Evolutionary conservation across 92 coral and sea anemone species (phyloP), one percentile per base, ranked within the genome.

Genomic region (Diadumene lineata): DNA sequence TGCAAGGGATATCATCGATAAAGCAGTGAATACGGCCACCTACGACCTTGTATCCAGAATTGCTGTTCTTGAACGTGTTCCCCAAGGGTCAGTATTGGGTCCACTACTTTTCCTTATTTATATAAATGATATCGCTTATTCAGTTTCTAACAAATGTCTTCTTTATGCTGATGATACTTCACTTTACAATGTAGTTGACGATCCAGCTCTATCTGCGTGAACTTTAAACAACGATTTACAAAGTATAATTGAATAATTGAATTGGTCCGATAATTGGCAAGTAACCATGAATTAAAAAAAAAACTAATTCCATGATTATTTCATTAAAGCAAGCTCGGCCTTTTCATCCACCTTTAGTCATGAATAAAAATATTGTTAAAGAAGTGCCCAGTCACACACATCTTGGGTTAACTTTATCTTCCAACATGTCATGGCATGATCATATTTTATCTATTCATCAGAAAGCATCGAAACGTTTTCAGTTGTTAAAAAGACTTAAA

Each of bases 381-480:
- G 72, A 58, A 66, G 69, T 76, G 3, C 31, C 21, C 15, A 15
- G 61, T 0, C 78, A 76, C 69, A 38, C 21, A 7, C 82, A 75
- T 82, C 76, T 82, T 56, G 87, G 82, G 8, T 29, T 82, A 31
- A 75, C 70, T 29, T 34, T 79, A 29, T 26, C 50, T 29, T 56
- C 43, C 32, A 70, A 70, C n/a, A 62, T 76, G 74, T 82, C 82
- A 50, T 82, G 82, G 82, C 56, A 29, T 9, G 46, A 30, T 25
- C 79, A 82, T 50, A 48, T 74, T 26, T 15, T 56, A 23, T 23
- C 32, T 11, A 61, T 76, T 33, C 50, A 50, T 34, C 30, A 69
- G 43, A 83, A 77, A 63, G 83, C 83, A 23, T 77, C 55, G 43
- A 69, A 70, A 51, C 69, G 83, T n/a, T 29, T 77, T 22, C 70